Evolutionary conservation across 2,113 vertebrate genomes (phyloP).

Genomic region (Hippocampus mohnikei): DNA sequence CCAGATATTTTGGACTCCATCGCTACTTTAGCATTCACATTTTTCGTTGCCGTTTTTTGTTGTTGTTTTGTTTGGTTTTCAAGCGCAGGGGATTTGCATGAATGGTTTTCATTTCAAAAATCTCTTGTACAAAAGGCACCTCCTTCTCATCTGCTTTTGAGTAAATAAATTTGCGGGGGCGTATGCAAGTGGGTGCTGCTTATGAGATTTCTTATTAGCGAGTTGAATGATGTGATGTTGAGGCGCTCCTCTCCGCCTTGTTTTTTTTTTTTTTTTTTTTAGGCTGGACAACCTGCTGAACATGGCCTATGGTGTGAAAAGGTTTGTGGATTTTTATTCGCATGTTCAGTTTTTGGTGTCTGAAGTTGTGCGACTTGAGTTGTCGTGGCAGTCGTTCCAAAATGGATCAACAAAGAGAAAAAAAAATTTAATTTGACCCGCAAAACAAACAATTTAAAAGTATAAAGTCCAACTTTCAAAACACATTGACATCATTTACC

Average conservation of each 20-base stretch:
- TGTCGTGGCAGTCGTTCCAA: too few relatives aligned
- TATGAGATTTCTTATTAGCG: background rate
- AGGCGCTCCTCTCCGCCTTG: background rate
- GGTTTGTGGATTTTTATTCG: constrained; percentile 73
- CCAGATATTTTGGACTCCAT: background rate
- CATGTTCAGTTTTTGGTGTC: background rate
- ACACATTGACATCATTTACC: too few relatives aligned
- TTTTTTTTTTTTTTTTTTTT: constrained; percentile 58
- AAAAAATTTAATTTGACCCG: too few relatives aligned
- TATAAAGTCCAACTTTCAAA: too few relatives aligned
- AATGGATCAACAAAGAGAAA: too few relatives aligned
- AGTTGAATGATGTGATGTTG: background rate
- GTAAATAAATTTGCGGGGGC: background rate
- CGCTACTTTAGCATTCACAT: too few relatives aligned
- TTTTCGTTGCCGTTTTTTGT: too few relatives aligned
- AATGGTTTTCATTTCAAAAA: too few relatives aligned
- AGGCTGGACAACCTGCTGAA: constrained; percentile 99
- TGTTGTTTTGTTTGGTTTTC: too few relatives aligned
- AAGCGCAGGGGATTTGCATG: too few relatives aligned
- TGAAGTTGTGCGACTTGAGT: too few relatives aligned
- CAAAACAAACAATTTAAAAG: too few relatives aligned
- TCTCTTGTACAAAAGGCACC: background rate
- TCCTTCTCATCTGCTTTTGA: background rate
- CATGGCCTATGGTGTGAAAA: constrained; percentile 99
- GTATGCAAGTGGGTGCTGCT: background rate